Percentiles rank a stretch among this genome's conserved stretches.
phyloP scores from a whole-genome alignment of 2,113 vertebrate genomes.

The Empidonax traillii region DNA sequence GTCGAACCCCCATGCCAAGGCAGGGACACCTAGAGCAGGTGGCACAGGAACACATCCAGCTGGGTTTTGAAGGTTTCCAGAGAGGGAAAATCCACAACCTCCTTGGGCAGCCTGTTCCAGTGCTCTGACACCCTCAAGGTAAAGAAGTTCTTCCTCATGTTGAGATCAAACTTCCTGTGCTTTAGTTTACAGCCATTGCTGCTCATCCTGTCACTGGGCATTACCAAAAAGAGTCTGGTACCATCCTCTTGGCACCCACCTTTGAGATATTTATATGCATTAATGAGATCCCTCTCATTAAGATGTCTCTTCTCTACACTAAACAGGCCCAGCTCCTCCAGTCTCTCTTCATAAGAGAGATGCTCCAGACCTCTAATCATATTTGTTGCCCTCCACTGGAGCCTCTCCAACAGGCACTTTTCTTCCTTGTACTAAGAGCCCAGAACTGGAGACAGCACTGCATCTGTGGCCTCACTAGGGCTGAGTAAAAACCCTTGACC shows the following conservation, averaged over 20 bases:
- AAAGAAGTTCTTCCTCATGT: not conserved
- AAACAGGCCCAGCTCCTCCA: not conserved
- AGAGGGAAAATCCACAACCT: not conserved
- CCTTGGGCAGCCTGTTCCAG: not conserved
- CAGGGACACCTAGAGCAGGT: not conserved
- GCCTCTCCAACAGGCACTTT: not conserved
- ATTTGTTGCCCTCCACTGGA: no score
- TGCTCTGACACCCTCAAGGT: not conserved
- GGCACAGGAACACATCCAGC: not conserved
- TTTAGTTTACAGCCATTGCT: not conserved
- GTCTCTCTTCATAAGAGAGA: not conserved
- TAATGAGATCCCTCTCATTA: not conserved
- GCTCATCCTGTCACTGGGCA: accelerated
- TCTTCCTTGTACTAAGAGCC: no score
- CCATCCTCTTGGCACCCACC: no score
- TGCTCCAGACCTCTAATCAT: not conserved
- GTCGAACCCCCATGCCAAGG: not conserved
- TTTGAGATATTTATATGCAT: not conserved
- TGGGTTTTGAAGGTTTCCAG: not conserved
- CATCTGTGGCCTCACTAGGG: not conserved
- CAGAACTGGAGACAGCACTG: not conserved
- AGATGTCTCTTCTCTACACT: not conserved
- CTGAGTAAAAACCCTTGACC: accelerated
- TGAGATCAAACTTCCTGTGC: not conserved
- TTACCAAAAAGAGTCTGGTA: not conserved